Base-by-base conservation (phyloP, 2,888 invertebrate genomes). In the Limnephilus rhombicus region DNA sequence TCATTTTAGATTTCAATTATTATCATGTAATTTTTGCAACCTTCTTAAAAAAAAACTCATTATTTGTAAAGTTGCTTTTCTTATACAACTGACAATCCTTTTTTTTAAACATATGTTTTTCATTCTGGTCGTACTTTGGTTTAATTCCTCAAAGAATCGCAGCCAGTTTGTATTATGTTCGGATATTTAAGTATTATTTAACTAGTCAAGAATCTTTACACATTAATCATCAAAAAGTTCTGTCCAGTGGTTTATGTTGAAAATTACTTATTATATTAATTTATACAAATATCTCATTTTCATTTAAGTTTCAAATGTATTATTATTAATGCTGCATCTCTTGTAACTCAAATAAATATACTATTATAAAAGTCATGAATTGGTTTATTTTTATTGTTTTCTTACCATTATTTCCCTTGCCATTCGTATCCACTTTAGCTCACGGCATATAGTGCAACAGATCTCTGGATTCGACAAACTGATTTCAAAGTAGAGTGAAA, bases 341-440 rank as follows among this genome's bases (percentile, higher is more conserved):
- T 83, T 83, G 83, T 83, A 83, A 83, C 83, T 83, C 37, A 37
- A 83, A 83, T 83, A 83, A 83, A 83, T 68, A 68, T 68, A 68
- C 24, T 68, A 68, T 68, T 68, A 68, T n/a, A n/a, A n/a, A 68
- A 68, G 18, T 24, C 68, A 68, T n/a, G 9, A 7, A 24, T 24
- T 68, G 68, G 24, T 68, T 68, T 68, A 68, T 68, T 68, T 68
- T 68, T 68, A 68, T 68, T 68, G 24, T 68, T n/a, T 9, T 68
- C 68, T 68, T 68, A 24, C 68, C 68, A 68, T 24, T 3, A 53
- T 18, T 53, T 53, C 24, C 24, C 7, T 68, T 68, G 7, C 68
- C 24, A 7, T 68, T 68, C 15, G 5, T 18, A 13, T 53, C 12
- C 18, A 13, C 31, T 31, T 31, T 31, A 31, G 31, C 31, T 31